A percentile compares a stretch with the other conserved stretches of the same genome.
These are phyloP conservation scores for Tadarida brasiliensis DNA, from an alignment of 2,797 vertebrate genomes.

Conservation along the genomic window DNA sequence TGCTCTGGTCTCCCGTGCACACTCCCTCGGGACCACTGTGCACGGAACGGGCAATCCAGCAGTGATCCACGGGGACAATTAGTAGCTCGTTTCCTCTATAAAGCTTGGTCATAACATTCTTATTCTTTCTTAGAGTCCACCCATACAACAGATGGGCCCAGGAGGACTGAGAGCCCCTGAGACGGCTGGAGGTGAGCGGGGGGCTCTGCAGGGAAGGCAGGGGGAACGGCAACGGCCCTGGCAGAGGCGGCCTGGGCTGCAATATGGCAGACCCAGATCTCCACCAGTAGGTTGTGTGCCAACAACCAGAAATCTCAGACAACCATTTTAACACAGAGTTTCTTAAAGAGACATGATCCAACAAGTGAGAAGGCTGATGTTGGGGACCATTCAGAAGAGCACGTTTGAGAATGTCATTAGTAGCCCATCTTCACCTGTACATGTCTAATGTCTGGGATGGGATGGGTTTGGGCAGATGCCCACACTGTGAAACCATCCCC, in stretches of 20 bases:
- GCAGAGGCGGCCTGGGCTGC: background rate
- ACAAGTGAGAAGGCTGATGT: background rate
- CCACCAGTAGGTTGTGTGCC: too few species aligned
- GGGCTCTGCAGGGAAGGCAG: background rate
- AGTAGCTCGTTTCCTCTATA: slow-evolving; percentile 64
- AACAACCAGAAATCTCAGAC: background rate
- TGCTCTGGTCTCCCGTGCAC: background rate
- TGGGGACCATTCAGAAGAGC: background rate
- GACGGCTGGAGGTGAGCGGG: background rate
- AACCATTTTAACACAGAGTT: background rate
- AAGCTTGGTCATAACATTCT: slow-evolving; percentile 54
- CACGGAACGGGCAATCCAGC: background rate
- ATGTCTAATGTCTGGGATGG: background rate
- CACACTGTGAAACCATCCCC: background rate
- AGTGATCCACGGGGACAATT: slow-evolving; percentile 8
- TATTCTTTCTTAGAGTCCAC: slow-evolving; percentile 48
- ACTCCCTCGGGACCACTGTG: slow-evolving; percentile 17
- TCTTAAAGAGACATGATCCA: slow-evolving; percentile 13
- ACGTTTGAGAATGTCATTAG: background rate
- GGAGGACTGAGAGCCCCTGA: slow-evolving; percentile 26
- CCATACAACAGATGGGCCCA: background rate
- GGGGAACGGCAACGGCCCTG: background rate
- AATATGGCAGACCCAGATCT: background rate
- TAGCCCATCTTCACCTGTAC: background rate
- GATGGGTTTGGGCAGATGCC: background rate